Evolutionary conservation across 2,113 vertebrate species (phyloP).

Genomic region (Rhegmatorhina hoffmannsi): DNA sequence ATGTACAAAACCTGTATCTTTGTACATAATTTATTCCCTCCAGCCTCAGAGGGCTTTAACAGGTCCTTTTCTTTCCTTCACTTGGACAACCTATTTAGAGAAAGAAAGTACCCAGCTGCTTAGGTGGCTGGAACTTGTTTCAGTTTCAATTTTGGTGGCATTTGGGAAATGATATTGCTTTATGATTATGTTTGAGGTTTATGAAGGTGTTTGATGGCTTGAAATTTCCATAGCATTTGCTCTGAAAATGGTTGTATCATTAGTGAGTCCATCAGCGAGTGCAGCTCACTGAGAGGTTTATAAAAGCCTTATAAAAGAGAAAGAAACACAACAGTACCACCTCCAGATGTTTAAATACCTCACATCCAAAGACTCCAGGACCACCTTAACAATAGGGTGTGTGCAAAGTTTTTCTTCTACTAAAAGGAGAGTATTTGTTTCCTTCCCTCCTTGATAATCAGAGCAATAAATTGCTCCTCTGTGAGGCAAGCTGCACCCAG

Average conservation of each 20-base stretch:
- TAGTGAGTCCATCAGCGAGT: background rate
- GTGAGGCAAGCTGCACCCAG: background rate
- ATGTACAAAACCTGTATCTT: background rate
- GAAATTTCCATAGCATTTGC: background rate
- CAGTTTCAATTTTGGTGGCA: background rate
- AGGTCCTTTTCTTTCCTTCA: background rate
- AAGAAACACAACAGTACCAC: background rate
- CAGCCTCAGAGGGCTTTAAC: background rate
- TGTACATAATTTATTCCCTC: background rate
- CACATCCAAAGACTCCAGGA: background rate
- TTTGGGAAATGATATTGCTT: background rate
- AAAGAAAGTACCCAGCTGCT: background rate
- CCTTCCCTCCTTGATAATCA: background rate
- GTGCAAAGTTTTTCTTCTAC: background rate
- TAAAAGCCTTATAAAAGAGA: background rate
- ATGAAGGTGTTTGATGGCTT: background rate
- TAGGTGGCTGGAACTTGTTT: background rate
- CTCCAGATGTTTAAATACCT: background rate
- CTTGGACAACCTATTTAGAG: background rate
- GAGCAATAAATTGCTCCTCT: background rate
- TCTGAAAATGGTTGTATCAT: background rate
- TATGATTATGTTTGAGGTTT: background rate
- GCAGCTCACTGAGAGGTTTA: background rate
- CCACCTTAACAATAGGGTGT: background rate
- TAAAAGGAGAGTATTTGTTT: background rate